Base-by-base conservation (phyloP, 2,888 invertebrate species). In the Sphaerolaimus hirsutus region DNA sequence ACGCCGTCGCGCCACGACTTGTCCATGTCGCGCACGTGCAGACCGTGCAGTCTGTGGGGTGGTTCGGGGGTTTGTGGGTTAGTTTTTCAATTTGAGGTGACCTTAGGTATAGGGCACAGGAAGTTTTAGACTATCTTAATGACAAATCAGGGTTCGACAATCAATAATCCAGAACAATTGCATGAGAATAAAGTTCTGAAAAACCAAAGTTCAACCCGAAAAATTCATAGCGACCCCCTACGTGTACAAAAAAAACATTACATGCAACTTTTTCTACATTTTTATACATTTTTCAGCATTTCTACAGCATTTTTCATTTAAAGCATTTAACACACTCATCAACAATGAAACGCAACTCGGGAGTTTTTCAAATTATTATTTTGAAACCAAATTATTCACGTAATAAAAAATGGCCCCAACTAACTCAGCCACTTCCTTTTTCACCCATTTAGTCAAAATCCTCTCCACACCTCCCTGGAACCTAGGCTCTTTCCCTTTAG, bases 1-100 rank as follows among this genome's bases (percentile, higher is more conserved):
- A 60, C 52, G 42, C 62, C 62, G 48, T 60, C 58, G 26, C 55
- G 51, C 62, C 62, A 62, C 41, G 53, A 52, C 44, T 53, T 52
- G 50, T 61, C 62, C 54, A 62, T 54, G 48, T 62, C 59, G n/a
- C 50, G 50, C 27, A 62, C 54, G 22, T 52, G 42, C 14, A 53
- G 43, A 23, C 52, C 53, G 44, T 54, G 49, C 41, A 42, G 48
- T 19, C 36, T 36, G 36, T 7, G 29, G 7, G 29, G n/a, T n/a
- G n/a, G n/a, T n/a, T n/a, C n/a, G n/a, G n/a, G 32, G 17, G 32
- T 32, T 10, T 12, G 32, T 32, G 32, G 17, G 32, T 32, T 10
- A 32, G 32, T 32, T n/a, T n/a, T n/a, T n/a, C n/a, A n/a, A n/a
- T n/a, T n/a, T n/a, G n/a, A n/a, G n/a, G n/a, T n/a, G n/a, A n/a